These are phyloP conservation scores for Caenorhabditis elegans DNA, from an alignment of 1,140 invertebrate species.

Conservation along the genomic window DNA sequence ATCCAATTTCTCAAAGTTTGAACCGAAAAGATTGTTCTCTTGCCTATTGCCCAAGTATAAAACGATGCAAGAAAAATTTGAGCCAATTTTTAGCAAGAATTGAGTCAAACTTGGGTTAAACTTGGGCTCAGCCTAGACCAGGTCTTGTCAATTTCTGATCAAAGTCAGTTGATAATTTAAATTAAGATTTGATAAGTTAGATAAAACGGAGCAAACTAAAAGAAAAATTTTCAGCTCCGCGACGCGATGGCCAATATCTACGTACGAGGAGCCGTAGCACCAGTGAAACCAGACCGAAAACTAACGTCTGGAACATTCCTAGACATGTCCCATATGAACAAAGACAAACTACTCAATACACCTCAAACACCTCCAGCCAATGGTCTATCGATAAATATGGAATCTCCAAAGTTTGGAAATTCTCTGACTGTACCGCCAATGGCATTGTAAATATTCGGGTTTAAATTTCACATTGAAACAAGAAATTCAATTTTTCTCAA, in stretches of 20 bases:
- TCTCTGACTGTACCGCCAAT: conserved; percentile 24
- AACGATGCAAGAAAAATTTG: no score
- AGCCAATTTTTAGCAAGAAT: no score
- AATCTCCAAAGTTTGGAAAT: conserved; percentile 30
- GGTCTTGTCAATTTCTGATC: no score
- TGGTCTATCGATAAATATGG: neutral
- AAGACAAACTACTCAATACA: neutral
- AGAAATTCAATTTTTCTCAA: neutral
- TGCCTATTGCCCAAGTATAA: no score
- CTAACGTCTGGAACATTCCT: conserved; percentile 37
- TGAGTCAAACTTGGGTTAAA: no score
- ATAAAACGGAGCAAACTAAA: no score
- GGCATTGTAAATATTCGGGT: conserved; percentile 5
- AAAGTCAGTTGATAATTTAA: no score
- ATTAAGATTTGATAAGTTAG: no score
- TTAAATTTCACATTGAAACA: no score
- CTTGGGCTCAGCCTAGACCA: no score
- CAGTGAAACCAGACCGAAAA: conserved; percentile 37
- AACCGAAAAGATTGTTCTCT: no score
- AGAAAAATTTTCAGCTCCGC: conserved; percentile 53
- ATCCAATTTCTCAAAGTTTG: no score
- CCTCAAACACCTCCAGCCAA: neutral
- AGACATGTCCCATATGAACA: neutral
- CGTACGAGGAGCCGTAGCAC: conserved; percentile 56
- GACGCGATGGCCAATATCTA: conserved; percentile 58